Percentiles rank a stretch among this genome's conserved stretches.
phyloP scores from a whole-genome alignment of 2,113 vertebrate species.

The Sebastes fasciatus region DNA sequence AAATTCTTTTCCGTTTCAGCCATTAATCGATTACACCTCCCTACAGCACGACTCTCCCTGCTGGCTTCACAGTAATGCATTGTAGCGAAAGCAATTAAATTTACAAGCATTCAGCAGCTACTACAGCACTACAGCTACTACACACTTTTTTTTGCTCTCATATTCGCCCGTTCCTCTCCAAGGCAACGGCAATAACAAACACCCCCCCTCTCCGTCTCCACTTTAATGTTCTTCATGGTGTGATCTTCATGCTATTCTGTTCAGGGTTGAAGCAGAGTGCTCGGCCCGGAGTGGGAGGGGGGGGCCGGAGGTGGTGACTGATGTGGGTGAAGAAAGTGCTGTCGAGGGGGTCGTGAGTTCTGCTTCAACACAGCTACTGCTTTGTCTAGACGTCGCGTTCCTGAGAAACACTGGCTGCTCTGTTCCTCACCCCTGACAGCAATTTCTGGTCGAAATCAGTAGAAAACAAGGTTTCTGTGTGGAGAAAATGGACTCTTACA shows the following conservation, averaged over 20 bases:
- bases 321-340: conserved; percentile 52
- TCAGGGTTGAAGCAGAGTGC: conserved; percentile 7
- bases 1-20: conserved; percentile 22
- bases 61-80: conserved; percentile 55
- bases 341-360: conserved; percentile 28
- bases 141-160: not conserved
- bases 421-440: conserved; percentile 42
- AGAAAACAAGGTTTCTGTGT: conserved; percentile 35
- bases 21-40: conserved; percentile 61
- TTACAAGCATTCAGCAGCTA: conserved; percentile 67
- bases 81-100: conserved; percentile 64
- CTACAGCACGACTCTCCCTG: conserved; percentile 41
- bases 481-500: not conserved
- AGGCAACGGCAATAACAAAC: conserved; percentile 25
- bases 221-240: not conserved
- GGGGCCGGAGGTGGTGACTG: conserved; percentile 13
- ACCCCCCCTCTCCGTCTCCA: not conserved
- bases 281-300: not conserved
- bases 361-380: conserved; percentile 53
- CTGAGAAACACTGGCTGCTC: conserved; percentile 46
- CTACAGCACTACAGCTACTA: conserved; percentile 40
- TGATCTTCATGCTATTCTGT: conserved; percentile 8
- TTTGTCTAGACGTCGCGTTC: conserved; percentile 60
- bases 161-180: conserved; percentile 6
- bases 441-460: conserved; percentile 25